These are phyloP conservation scores for Nannobrachium achirus DNA, from an alignment of 2,113 vertebrate species.

Conservation along the genomic window DNA sequence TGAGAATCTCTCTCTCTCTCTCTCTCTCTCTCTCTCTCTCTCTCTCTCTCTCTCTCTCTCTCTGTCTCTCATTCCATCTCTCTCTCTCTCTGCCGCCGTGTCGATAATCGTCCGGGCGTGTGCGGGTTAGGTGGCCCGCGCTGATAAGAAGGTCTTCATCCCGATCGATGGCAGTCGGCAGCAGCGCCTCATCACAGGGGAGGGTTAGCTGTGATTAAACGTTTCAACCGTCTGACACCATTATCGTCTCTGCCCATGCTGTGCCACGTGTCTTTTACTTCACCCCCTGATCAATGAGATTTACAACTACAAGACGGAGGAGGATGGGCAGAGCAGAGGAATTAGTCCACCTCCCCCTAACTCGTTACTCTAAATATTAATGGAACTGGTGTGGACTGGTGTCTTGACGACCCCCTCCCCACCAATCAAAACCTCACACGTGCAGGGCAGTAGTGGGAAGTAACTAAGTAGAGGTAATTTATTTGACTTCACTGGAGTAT, in stretches of 20 bases:
- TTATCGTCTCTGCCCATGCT: not conserved
- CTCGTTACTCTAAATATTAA: slow-evolving; percentile 2
- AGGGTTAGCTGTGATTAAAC: slow-evolving; percentile 53
- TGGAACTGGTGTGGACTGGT: not conserved
- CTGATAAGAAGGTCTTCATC: slow-evolving; percentile 19
- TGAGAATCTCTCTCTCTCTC: slow-evolving; percentile 13
- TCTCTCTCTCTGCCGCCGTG: slow-evolving; percentile 9
- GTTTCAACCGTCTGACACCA: slow-evolving; percentile 35
- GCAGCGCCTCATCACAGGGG: slow-evolving; percentile 41
- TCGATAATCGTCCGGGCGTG: slow-evolving; percentile 7
- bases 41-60: slow-evolving; percentile 7
- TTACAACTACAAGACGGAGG: slow-evolving; percentile 1
- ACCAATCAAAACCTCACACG: slow-evolving; percentile 3
- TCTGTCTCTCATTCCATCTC: too few relatives aligned
- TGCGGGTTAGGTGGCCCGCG: slow-evolving; percentile 16
- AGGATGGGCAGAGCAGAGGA: slow-evolving; percentile 1
- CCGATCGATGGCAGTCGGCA: slow-evolving; percentile 50
- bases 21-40: slow-evolving; percentile 14
- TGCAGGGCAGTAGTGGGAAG: too few relatives aligned
- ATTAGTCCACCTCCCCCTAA: not conserved
- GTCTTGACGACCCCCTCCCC: not conserved
- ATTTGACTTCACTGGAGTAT: too few relatives aligned
- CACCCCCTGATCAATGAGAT: slow-evolving; percentile 6
- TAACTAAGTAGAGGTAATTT: too few relatives aligned
- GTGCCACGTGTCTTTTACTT: not conserved